These are phyloP conservation scores for Cactoblastis cactorum DNA, from an alignment of 2,888 invertebrate species.

Conservation along the genomic window DNA sequence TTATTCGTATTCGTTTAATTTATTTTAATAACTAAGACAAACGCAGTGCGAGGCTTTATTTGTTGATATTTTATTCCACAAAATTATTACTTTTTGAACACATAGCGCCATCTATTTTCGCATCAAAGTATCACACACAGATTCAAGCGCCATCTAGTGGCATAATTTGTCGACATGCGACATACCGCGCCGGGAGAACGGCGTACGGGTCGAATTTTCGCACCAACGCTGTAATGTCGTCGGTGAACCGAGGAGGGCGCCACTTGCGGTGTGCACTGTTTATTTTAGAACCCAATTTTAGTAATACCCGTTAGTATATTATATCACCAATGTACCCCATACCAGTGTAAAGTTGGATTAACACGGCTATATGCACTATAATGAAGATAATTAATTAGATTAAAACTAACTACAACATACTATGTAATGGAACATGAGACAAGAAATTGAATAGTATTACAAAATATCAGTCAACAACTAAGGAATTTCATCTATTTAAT, in stretches of 20 bases:
- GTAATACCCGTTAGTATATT: conserved; percentile 43
- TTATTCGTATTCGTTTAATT: neutral
- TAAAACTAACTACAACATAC: conserved; percentile 41
- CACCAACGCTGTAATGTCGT: conserved; percentile 87
- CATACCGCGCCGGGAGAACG: conserved; percentile 75
- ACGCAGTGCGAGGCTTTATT: conserved; percentile 31
- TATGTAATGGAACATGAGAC: conserved; percentile 27
- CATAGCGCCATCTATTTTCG: conserved; percentile 54
- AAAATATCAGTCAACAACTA: conserved; percentile 27
- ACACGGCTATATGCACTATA: conserved; percentile 16
- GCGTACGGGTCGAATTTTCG: conserved; percentile 88
- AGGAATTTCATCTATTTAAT: conserved; percentile 25
- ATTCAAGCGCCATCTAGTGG: conserved; percentile 67
- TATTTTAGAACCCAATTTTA: conserved; percentile 41
- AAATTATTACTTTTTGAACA: conserved; percentile 15
- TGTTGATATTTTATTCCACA: conserved; percentile 15
- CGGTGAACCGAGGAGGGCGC: conserved; percentile 89
- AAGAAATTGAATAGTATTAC: conserved; percentile 9
- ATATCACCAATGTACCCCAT: conserved; percentile 20
- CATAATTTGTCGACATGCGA: conserved; percentile 55
- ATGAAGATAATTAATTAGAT: conserved; percentile 15
- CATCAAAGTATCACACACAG: conserved; percentile 52
- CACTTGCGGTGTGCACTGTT: conserved; percentile 88
- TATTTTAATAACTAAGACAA: conserved; percentile 14
- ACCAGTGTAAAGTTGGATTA: conserved; percentile 17